Base-by-base conservation (phyloP, 1,140 invertebrate species). In the Trialeurodes vaporariorum region DNA sequence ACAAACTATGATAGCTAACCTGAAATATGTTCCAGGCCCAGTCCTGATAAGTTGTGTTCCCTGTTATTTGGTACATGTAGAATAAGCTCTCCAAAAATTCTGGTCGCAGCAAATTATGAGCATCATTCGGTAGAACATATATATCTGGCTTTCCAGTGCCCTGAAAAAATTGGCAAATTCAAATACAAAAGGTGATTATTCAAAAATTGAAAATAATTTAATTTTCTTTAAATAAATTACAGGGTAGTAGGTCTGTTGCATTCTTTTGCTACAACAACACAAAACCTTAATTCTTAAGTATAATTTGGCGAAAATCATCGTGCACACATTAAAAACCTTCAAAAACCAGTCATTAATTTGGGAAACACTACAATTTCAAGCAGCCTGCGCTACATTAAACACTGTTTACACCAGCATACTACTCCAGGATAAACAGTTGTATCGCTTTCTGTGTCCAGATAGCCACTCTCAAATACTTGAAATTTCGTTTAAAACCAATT, bases 1-100 rank as follows among this genome's bases (percentile, higher is more conserved):
- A n/a, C n/a, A n/a, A n/a, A n/a, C n/a, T n/a, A n/a, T n/a, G n/a
- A n/a, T n/a, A n/a, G n/a, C n/a, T n/a, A 78, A 89, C 88, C 81
- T 92, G 84, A 76, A 93, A 96, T 75, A 96, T 93, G 74, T 88
- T 83, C 93, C 94, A 97, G 21, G 94, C 95, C 94, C 93, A 96
- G 65, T 96, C 88, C 77, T 96, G 92, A 77, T 94, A 98, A 27
- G 90, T 95, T 65, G 85, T 86, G 78, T 96, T 94, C 27, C 85
- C 89, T 23, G 93, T 95, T 17, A 96, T 81, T 68, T 95, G 90
- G 78, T 94, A 95, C 82, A 98, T 86, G 75, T 96, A 96, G 84
- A 90, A 98, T 27, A 96, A 81, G 76, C 90, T 94, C 79, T 98
- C 95, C 12, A 97, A 83, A 68, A 94, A 96, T 79, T 98, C 94